These are phyloP conservation scores for Chaunax sp. DNA, from an alignment of 2,797 vertebrate species.

Conservation along the genomic window DNA sequence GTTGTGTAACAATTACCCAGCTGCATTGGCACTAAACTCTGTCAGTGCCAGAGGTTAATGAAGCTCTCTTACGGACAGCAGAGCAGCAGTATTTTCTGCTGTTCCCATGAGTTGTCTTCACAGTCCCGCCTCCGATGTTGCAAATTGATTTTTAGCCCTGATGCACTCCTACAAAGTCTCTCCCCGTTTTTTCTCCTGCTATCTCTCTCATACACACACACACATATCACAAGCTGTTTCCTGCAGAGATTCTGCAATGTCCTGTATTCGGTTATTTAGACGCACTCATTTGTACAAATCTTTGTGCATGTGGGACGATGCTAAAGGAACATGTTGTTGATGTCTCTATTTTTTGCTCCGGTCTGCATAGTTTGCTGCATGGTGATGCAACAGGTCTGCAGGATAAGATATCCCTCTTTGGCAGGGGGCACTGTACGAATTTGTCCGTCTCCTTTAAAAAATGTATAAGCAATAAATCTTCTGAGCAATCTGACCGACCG, in stretches of 20 bases:
- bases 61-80: constrained; percentile 53
- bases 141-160: constrained; percentile 50
- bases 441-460: constrained; percentile 59
- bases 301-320: constrained; percentile 20
- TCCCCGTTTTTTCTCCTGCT: constrained; percentile 5
- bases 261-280: constrained; percentile 20
- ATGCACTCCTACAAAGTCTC: constrained; percentile 26
- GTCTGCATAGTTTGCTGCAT: constrained; percentile 55
- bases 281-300: constrained; percentile 39
- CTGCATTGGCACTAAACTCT: constrained; percentile 35
- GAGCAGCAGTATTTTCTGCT: constrained; percentile 57
- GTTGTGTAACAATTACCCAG: constrained; percentile 52
- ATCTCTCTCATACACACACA: constrained; percentile 7
- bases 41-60: constrained; percentile 61
- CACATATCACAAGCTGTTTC: constrained; percentile 25
- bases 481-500: constrained; percentile 32
- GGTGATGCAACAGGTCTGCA: constrained; percentile 75
- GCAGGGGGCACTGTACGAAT: constrained; percentile 19
- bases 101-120: constrained; percentile 57
- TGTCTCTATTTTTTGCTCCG: constrained; percentile 31
- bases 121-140: constrained; percentile 31
- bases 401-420: constrained; percentile 39
- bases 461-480: constrained; percentile 45
- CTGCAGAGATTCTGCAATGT: constrained; percentile 17
- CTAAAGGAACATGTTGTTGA: constrained; percentile 28